Percentiles rank a stretch among this genome's conserved stretches.
Conservation (phyloP, 1,140 invertebrate genomes). For the Leptoteleia sp. region DNA sequence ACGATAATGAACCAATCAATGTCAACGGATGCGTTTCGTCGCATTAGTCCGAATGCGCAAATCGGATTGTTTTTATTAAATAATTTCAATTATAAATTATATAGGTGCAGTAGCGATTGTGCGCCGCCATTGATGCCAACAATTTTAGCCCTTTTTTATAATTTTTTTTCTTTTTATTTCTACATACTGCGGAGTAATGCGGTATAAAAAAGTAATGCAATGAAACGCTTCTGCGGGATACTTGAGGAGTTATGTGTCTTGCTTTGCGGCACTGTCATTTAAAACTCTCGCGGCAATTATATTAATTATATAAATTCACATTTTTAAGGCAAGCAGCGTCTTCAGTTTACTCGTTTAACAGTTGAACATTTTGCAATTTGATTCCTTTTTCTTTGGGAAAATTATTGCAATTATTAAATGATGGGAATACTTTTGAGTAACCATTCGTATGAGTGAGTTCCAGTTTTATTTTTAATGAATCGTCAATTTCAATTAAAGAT, state of each 20-base stretch:
- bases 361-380: too few relatives aligned
- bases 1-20: slow-evolving; percentile 61
- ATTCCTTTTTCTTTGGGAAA: too few relatives aligned
- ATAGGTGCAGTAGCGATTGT: background rate
- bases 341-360: too few relatives aligned
- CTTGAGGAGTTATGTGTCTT: slow-evolving; percentile 8
- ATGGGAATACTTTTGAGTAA: too few relatives aligned
- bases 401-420: too few relatives aligned
- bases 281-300: slow-evolving; percentile 23
- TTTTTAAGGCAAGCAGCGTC: too few relatives aligned
- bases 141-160: too few relatives aligned
- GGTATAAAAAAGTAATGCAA: slow-evolving; percentile 10
- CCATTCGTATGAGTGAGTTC: too few relatives aligned
- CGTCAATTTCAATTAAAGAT: too few relatives aligned
- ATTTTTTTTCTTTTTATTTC: too few relatives aligned
- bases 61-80: slow-evolving; percentile 2
- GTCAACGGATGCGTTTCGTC: slow-evolving; percentile 34
- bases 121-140: slow-evolving; percentile 10
- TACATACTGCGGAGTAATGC: slow-evolving; percentile 3
- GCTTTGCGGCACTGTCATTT: slow-evolving; percentile 13
- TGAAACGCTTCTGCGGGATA: slow-evolving; percentile 6
- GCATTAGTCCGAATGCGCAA: slow-evolving; percentile 6
- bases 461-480: too few relatives aligned
- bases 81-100: slow-evolving; percentile 20
- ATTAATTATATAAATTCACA: slow-evolving; percentile 42